Conservation (phyloP, 2,888 invertebrate species). For the Andrena hattorfiana region DNA sequence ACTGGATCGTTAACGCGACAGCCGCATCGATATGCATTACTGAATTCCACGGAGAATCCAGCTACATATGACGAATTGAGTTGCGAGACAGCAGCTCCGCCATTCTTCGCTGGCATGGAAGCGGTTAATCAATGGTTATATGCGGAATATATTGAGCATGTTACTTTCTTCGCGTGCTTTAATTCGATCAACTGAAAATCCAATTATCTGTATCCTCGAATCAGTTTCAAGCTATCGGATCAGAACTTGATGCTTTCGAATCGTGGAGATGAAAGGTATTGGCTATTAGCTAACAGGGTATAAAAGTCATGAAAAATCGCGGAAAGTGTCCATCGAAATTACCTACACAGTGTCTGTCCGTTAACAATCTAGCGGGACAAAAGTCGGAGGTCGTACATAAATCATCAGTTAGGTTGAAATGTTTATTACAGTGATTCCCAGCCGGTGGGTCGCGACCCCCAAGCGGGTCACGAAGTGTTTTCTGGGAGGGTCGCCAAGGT, state of each 20-base stretch:
- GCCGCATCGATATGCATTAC: conserved; percentile 2
- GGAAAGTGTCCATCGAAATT: not conserved
- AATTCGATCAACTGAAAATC: not conserved
- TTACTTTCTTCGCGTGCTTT: not conserved
- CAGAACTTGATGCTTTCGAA: not conserved
- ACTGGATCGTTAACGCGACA: not conserved
- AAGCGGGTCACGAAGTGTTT: too few relatives aligned
- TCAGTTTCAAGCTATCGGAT: not conserved
- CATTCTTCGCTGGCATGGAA: not conserved
- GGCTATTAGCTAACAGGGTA: too few relatives aligned
- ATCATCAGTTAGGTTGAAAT: too few relatives aligned
- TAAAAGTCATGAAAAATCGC: too few relatives aligned
- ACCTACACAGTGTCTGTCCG: too few relatives aligned
- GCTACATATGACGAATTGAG: not conserved
- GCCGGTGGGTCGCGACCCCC: too few relatives aligned
- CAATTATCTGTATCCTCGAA: not conserved
- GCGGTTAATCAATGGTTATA: not conserved
- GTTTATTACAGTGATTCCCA: too few relatives aligned
- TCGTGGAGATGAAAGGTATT: not conserved
- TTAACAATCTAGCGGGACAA: too few relatives aligned
- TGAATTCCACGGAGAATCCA: not conserved
- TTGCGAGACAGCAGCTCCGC: not conserved
- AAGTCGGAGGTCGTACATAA: too few relatives aligned
- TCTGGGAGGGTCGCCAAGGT: too few relatives aligned
- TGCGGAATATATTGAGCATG: too few relatives aligned